These are phyloP conservation scores for Taenaris catops DNA, from an alignment of 2,888 invertebrate species.

Conservation along the genomic window DNA sequence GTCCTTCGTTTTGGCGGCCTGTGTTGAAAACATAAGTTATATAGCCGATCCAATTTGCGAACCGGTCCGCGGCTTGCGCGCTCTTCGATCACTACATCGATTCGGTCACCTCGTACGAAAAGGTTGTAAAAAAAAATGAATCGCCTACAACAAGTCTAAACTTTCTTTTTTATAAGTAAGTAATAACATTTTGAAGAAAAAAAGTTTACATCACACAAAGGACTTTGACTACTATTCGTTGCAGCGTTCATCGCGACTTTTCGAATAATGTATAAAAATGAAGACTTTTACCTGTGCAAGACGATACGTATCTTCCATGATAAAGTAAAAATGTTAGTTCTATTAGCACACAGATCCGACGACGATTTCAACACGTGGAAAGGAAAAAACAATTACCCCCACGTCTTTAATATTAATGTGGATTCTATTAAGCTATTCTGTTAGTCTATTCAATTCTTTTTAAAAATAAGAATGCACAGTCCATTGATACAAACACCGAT, in stretches of 20 bases:
- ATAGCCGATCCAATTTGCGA: slow-evolving; percentile 55
- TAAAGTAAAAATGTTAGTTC: no score
- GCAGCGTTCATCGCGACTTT: no score
- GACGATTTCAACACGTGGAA: no score
- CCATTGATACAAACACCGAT: slow-evolving; percentile 10
- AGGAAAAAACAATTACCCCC: no score
- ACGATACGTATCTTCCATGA: no score
- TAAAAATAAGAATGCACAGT: no score
- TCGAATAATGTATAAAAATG: neutral
- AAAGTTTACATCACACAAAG: neutral
- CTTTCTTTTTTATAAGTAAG: slow-evolving; percentile 30
- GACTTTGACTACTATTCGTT: neutral
- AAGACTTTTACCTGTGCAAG: slow-evolving; percentile 31
- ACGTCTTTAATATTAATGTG: no score
- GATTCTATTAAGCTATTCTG: no score
- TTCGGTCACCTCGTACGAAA: slow-evolving; percentile 57
- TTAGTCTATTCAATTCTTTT: no score
- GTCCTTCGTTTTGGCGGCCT: slow-evolving; percentile 52
- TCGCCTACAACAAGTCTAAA: slow-evolving; percentile 36
- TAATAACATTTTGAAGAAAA: no score
- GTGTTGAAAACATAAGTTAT: slow-evolving; percentile 29
- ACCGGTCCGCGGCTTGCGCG: slow-evolving; percentile 57
- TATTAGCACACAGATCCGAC: no score
- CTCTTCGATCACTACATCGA: slow-evolving; percentile 49
- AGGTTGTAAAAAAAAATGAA: slow-evolving; percentile 64